Conservation (phyloP, 1,140 invertebrate genomes). For the Drosophila carrolli region DNA sequence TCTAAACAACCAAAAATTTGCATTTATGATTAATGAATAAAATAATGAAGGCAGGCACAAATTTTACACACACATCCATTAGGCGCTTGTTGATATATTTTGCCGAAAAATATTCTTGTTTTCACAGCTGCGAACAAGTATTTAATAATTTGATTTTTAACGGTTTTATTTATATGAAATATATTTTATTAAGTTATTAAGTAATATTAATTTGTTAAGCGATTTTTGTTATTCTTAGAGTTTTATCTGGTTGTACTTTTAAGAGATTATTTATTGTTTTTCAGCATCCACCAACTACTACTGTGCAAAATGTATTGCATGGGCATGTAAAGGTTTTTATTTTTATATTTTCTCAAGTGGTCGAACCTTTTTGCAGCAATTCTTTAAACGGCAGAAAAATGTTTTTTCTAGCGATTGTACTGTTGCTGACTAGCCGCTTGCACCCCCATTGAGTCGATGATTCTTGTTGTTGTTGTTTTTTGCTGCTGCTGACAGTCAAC, state of each 20-base stretch:
- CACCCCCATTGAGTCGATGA: conserved; percentile 41
- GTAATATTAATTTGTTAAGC: background rate
- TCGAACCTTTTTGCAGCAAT: conserved; percentile 23
- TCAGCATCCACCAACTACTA: too few species aligned
- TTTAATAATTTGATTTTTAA: conserved; percentile 19
- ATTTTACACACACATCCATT: conserved; percentile 28
- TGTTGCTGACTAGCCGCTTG: conserved; percentile 33
- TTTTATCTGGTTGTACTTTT: too few species aligned
- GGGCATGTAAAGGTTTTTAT: background rate
- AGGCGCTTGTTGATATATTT: conserved; percentile 14
- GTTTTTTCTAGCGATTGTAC: conserved; percentile 37
- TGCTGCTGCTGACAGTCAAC: conserved; percentile 39
- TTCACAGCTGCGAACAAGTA: conserved; percentile 54
- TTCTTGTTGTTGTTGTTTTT: conserved; percentile 38
- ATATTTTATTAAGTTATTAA: background rate
- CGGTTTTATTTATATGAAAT: conserved; percentile 3
- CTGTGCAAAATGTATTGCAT: background rate
- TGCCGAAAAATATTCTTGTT: conserved; percentile 32
- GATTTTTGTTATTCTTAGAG: too few species aligned
- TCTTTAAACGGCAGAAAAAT: conserved; percentile 23
- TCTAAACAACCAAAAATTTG: conserved; percentile 56
- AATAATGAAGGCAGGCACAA: conserved; percentile 29
- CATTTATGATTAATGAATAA: conserved; percentile 58
- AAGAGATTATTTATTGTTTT: too few species aligned
- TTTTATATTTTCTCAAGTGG: background rate